Evolutionary conservation across 1,140 invertebrate genomes (phyloP).

Genomic region (Platorchestia sp.): DNA sequence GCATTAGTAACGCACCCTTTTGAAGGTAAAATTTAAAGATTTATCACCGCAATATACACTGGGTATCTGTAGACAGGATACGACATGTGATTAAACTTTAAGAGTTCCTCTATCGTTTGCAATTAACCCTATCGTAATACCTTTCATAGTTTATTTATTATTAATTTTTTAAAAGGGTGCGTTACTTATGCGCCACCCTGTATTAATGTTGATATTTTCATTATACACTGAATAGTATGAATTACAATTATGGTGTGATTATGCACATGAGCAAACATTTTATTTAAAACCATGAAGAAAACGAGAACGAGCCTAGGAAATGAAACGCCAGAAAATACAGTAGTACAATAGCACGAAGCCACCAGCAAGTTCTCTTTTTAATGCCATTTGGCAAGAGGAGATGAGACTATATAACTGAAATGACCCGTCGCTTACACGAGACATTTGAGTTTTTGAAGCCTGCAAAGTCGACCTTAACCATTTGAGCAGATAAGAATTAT

Average conservation of each 20-base stretch:
- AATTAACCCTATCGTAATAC: too few species aligned
- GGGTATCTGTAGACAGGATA: too few species aligned
- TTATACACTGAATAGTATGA: background rate
- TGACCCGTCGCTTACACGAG: background rate
- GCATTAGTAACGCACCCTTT: background rate
- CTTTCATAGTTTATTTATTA: background rate
- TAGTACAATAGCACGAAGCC: background rate
- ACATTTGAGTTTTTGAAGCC: too few species aligned
- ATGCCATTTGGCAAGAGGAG: background rate
- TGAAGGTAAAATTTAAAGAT: background rate
- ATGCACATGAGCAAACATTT: background rate
- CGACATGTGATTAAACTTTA: too few species aligned
- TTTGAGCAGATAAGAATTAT: too few species aligned
- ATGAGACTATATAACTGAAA: background rate
- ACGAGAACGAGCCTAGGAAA: too few species aligned
- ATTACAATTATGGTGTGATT: background rate
- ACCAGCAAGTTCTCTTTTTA: background rate
- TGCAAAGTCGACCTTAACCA: too few species aligned
- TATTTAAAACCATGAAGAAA: background rate
- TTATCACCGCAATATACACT: too few species aligned
- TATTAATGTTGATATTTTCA: too few species aligned
- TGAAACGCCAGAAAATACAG: background rate
- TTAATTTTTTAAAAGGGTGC: too few species aligned
- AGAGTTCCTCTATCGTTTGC: too few species aligned
- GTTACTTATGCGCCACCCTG: too few species aligned